Percentiles rank a stretch among this genome's conserved stretches.
These are phyloP conservation scores for Poecile montanus DNA, from an alignment of 2,797 vertebrate species.

Conservation along the genomic window DNA sequence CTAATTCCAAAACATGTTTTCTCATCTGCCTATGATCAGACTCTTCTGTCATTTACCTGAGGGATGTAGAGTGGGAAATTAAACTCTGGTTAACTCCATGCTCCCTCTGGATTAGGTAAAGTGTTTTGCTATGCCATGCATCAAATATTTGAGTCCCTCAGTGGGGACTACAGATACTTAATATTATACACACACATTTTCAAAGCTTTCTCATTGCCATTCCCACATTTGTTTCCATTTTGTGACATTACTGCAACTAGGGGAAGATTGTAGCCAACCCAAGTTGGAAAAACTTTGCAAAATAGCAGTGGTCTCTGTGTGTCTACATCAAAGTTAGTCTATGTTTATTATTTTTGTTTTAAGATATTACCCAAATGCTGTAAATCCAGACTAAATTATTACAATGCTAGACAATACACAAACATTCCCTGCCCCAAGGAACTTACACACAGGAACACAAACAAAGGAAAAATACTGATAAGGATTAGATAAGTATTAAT, in stretches of 20 bases:
- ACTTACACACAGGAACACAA: constrained; percentile 43
- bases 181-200: not conserved
- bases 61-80: not conserved
- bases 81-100: not conserved
- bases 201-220: not conserved
- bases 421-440: constrained; percentile 43
- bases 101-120: not conserved
- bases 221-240: not conserved
- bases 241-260: not conserved
- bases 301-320: not conserved
- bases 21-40: not conserved
- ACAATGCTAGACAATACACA: constrained; percentile 53
- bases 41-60: not conserved
- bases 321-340: constrained; percentile 27
- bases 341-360: constrained; percentile 59
- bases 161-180: not conserved
- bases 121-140: not conserved
- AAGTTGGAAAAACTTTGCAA: not conserved
- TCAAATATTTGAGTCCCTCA: not conserved
- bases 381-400: constrained; percentile 62
- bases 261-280: not conserved
- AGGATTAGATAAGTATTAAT: constrained; percentile 50
- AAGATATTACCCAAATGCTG: constrained; percentile 41
- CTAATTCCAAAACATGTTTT: not conserved
- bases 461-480: constrained; percentile 32